Conservation (phyloP, 2,113 vertebrate species). For the Lamprotornis superbus region DNA sequence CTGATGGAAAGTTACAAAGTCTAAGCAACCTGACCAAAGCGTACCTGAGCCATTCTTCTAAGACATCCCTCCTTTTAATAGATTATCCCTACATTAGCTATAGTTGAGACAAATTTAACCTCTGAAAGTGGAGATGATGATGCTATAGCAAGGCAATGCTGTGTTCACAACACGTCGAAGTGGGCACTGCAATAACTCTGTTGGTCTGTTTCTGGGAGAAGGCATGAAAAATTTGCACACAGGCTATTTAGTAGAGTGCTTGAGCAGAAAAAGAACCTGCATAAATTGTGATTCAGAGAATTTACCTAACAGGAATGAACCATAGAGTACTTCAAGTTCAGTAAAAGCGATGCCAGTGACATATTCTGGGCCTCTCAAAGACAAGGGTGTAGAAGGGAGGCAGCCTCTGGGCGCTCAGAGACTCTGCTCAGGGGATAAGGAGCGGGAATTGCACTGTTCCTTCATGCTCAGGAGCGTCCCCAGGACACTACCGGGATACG, state of each 20-base stretch:
- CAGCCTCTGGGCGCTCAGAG: not conserved
- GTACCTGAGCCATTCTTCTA: not conserved
- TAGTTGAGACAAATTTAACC: not conserved
- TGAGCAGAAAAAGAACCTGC: not conserved
- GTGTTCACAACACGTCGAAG: not conserved
- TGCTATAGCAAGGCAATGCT: not conserved
- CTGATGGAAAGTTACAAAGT: not conserved
- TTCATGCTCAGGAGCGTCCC: not conserved
- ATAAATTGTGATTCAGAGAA: not conserved
- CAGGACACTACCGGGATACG: not conserved
- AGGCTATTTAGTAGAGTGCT: not conserved
- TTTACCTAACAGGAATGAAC: not conserved
- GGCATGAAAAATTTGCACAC: not conserved
- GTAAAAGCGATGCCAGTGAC: not conserved
- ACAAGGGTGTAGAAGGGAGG: not conserved
- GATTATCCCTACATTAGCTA: not conserved
- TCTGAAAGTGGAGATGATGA: not conserved
- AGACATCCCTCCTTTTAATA: not conserved
- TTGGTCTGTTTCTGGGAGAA: not conserved
- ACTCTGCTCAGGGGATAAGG: not conserved
- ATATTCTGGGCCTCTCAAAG: not conserved
- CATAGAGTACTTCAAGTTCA: not conserved
- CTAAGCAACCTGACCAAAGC: not conserved
- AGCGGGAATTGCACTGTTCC: accelerated
- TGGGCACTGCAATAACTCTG: not conserved